Conservation (phyloP, 35 echinoderm and acorn worm genomes). For the Chiridota heheva region DNA sequence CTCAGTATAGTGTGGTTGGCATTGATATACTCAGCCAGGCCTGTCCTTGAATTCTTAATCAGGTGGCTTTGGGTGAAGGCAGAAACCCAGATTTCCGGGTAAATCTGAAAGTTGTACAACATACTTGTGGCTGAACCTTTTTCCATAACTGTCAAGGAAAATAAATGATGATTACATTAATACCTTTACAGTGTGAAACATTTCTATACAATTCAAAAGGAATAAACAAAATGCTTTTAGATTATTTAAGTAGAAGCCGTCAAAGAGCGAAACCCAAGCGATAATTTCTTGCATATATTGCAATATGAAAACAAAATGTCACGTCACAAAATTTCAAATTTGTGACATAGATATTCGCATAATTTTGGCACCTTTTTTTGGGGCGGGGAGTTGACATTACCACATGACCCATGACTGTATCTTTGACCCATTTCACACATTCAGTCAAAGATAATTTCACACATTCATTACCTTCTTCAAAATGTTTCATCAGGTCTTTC, state of each 20-base stretch:
- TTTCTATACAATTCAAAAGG: no score
- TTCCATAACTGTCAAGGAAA: conserved; percentile 53
- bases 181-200: background rate
- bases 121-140: conserved; percentile 60
- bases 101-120: conserved; percentile 69
- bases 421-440: background rate
- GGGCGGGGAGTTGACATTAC: no score
- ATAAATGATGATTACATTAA: background rate
- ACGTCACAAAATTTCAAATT: no score
- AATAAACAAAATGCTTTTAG: no score
- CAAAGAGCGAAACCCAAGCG: no score
- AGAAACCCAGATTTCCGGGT: conserved; percentile 57
- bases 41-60: conserved; percentile 22
- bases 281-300: no score
- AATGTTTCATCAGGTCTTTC: conserved; percentile 64
- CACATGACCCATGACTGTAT: no score
- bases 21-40: background rate
- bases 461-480: conserved; percentile 75
- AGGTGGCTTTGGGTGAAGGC: conserved; percentile 59
- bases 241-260: no score
- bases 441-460: background rate
- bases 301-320: no score
- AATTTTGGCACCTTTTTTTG: no score
- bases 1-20: conserved; percentile 24
- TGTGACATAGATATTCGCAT: no score